Base-by-base conservation (phyloP, 2,113 vertebrate genomes). In the Triplophysa dalaica region DNA sequence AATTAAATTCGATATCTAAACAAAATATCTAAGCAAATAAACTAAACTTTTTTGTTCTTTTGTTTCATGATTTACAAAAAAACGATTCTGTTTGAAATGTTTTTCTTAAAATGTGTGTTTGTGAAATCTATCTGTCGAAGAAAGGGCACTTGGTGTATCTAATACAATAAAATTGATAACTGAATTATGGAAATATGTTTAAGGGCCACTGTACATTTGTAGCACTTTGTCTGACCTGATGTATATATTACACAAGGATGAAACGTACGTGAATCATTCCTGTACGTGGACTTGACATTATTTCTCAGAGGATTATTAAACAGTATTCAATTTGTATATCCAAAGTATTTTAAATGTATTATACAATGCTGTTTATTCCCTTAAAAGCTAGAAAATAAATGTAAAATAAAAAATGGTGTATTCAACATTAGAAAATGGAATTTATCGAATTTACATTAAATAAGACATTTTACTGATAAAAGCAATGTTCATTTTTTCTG, bases 201-300 rank as follows among this genome's bases (percentile, higher is more conserved):
- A 43, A 21, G 54, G 54, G n/a, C 41, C 56, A 24, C 22, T 74
- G 70, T 74, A 43, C n/a, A 22, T 43, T 12, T 74, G 54, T 43
- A 61, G 70, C 70, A 73, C 29, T 60, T 73, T 73, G 11, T 43
- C 14, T 12, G 19, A 61, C 22, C 54, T 24, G 12, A 73, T 58
- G 13, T 22, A 60, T 43, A 17, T 41, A 38, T 58, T 58, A 54
- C 50, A 52, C 16, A 52, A 52, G 16, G 50, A 52, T 52, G 16
- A 52, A 52, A 52, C 4, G 14, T 52, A 52, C 14, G 16, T 52
- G 4, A 45, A 45, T 45, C 43, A 45, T 12, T 45, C 43, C 14
- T 54, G 14, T 54, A 54, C 4, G 50, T 54, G 14, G 50, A 6
- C 50, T 67, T 41, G 64, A 67, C 6, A 41, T 10, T 58, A 45